Evolutionary conservation across 2,797 vertebrate species (phyloP), one percentile per base, ranked within the genome.

Genomic region (Sphenodon punctatus): DNA sequence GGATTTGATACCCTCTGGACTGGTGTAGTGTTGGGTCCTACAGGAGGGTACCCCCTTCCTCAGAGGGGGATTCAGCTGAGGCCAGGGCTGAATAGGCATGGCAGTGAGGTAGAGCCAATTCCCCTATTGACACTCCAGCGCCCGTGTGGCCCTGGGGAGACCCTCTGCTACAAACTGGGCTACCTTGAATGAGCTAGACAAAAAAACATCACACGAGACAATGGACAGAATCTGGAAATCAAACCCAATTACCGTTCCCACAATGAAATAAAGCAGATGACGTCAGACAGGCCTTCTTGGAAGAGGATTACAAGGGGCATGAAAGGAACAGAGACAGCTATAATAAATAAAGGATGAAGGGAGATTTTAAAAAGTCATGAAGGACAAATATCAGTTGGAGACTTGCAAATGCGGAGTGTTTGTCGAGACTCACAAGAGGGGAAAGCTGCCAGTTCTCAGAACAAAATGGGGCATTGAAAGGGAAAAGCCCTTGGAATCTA

Each of bases 281-380:
- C 51, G 36, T 66, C 8, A 6, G 73, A 66, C 2, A 1, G 60
- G 30, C 6, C 1, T 41, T 43, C 79, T 53, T 6, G 7, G 56
- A 72, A 45, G 51, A 27, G 71, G 51, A 43, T 2, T 59, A 22
- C 0, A 9, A 75, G 74, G 75, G 45, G 71, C 75, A 48, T 72
- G 39, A 68, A 70, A 87, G 64, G 30, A 3, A 66, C 0, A 0
- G 36, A 27, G 2, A 0, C 75, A 0, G 1, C 85, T 66, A 53
- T 38, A 79, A 67, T n/a, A n/a, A n/a, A 25, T 67, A 59, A 59
- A 27, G 42, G 66, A 75, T 32, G 63, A 85, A 46, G 71, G 3
- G 25, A 46, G 75, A 71, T 73, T 46, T 66, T 51, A 8, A 84
- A 51, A 83, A 90, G 82, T 73, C 77, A 64, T 2, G 69, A 41